Conservation (phyloP, 2,113 vertebrate species). For the Apodemus speciosus region DNA sequence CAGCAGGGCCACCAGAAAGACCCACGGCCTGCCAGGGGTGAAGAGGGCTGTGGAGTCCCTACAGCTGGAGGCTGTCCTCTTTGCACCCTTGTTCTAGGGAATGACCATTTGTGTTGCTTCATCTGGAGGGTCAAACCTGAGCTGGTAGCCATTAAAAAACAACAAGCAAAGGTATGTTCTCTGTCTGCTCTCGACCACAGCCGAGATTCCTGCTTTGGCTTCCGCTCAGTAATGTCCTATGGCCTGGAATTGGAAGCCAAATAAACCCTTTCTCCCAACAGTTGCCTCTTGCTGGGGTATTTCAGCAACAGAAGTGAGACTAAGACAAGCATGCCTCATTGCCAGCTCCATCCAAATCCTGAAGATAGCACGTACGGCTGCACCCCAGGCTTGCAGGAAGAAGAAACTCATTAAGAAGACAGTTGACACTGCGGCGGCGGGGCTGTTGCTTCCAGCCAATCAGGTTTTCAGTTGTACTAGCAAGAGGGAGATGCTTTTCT, state of each 20-base stretch:
- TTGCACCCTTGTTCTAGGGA: no score
- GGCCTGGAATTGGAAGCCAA: neutral
- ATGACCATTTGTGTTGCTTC: neutral
- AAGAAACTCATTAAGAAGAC: neutral
- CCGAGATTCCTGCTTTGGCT: neutral
- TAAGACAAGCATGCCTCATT: neutral
- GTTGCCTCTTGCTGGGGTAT: neutral
- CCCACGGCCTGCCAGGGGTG: neutral
- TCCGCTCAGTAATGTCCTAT: neutral
- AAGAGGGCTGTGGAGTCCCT: accelerated
- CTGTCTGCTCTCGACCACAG: neutral
- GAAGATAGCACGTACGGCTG: neutral
- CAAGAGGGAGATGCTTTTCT: neutral
- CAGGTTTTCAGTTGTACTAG: neutral
- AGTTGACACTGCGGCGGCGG: neutral
- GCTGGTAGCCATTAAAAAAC: neutral
- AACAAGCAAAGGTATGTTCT: neutral
- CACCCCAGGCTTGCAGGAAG: neutral
- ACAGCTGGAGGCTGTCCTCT: neutral
- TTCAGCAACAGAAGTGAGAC: neutral
- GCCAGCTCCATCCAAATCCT: neutral
- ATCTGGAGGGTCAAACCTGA: neutral
- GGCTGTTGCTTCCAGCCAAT: neutral
- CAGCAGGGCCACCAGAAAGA: neutral
- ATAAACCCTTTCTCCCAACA: neutral